Conservation (phyloP, 1,140 invertebrate genomes). For the Eriocheir sinensis region DNA sequence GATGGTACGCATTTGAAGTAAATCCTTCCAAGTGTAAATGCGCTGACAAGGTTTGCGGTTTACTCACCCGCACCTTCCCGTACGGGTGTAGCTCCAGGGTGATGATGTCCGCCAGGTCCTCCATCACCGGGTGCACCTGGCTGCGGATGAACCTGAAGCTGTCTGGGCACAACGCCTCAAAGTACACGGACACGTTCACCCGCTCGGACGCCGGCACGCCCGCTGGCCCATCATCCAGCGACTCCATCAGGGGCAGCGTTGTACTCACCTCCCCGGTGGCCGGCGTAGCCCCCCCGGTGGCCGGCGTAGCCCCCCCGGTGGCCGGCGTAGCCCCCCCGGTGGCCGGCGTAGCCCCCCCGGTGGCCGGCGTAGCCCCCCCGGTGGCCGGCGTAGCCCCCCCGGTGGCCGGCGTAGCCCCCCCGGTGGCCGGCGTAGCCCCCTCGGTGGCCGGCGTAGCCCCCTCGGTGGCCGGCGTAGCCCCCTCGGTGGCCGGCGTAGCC, state of each 20-base stretch:
- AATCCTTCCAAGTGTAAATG: neutral
- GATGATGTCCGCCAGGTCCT: neutral
- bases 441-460: too few relatives aligned
- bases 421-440: too few relatives aligned
- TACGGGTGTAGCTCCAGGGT: conserved; percentile 19
- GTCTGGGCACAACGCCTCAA: conserved; percentile 43
- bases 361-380: neutral
- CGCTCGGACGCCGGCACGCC: neutral
- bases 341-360: neutral
- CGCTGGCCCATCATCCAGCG: too few relatives aligned
- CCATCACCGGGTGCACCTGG: conserved; percentile 50
- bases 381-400: neutral
- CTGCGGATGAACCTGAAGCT: neutral
- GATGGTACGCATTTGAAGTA: too few relatives aligned
- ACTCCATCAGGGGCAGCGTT: neutral
- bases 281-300: neutral
- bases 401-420: too few relatives aligned
- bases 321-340: neutral
- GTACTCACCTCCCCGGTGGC: neutral
- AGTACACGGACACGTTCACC: conserved; percentile 56
- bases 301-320: neutral
- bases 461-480: too few relatives aligned
- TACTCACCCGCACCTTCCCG: conserved; percentile 35
- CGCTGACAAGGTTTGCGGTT: too few relatives aligned
- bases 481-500: too few relatives aligned